Conservation (phyloP, 2,113 vertebrate species). For the Bostrychus sinensis region DNA sequence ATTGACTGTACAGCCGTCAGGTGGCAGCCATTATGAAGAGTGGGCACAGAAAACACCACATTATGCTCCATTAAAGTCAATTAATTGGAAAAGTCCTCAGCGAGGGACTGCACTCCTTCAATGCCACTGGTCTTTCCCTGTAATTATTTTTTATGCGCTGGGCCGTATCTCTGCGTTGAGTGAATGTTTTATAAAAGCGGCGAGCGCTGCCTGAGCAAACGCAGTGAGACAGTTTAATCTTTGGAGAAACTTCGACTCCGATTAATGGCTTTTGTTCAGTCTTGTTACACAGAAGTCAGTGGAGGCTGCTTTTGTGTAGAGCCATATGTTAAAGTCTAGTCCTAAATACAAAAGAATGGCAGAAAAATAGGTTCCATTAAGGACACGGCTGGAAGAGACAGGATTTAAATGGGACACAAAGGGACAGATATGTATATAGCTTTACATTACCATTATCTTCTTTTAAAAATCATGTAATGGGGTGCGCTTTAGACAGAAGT, state of each 20-base stretch:
- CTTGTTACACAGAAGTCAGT: conserved; percentile 12
- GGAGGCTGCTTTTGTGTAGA: conserved; percentile 20
- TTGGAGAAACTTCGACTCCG: conserved; percentile 28
- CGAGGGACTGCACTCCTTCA: conserved; percentile 41
- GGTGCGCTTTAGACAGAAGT: too few relatives aligned
- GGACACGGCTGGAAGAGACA: background rate
- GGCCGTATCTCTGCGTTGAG: conserved; percentile 33
- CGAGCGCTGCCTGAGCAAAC: background rate
- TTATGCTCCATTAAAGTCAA: conserved; percentile 66
- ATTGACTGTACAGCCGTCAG: conserved; percentile 66
- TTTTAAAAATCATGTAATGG: too few relatives aligned
- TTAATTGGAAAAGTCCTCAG: conserved; percentile 64
- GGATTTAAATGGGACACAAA: background rate
- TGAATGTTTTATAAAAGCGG: conserved; percentile 43
- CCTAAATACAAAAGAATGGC: conserved; percentile 4
- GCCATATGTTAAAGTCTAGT: conserved; percentile 16
- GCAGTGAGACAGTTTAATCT: conserved; percentile 37
- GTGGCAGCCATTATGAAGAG: conserved; percentile 60
- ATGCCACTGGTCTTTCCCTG: conserved; percentile 29
- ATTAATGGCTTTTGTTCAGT: conserved; percentile 49
- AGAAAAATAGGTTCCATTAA: background rate
- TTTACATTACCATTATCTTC: too few relatives aligned
- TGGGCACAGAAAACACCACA: conserved; percentile 55
- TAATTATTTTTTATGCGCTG: conserved; percentile 52
- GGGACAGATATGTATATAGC: too few relatives aligned